Conservation (phyloP, 30 jellyfish, hydroid and myxozoan genomes). For the Nemopilema nomurai region DNA sequence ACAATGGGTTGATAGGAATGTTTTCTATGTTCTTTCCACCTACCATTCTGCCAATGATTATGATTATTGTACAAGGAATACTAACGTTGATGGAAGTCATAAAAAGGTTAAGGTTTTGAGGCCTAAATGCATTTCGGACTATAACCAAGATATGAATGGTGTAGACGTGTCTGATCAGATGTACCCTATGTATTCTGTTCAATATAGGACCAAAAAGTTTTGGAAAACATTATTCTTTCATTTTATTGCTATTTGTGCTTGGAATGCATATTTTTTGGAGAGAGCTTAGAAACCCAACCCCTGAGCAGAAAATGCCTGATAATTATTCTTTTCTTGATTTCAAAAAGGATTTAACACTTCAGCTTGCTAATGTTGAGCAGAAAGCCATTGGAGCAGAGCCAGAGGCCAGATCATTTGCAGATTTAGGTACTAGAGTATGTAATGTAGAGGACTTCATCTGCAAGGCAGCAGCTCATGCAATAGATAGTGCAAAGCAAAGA, state of each 20-base stretch:
- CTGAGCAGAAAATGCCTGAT: no score
- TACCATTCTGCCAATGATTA: constrained; percentile 6
- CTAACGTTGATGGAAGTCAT: constrained; percentile 1
- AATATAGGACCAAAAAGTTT: no score
- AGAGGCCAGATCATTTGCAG: background rate
- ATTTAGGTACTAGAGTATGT: background rate
- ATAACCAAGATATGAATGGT: no score
- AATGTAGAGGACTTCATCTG: background rate
- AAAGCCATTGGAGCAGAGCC: background rate
- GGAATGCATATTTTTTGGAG: no score
- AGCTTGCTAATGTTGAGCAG: background rate
- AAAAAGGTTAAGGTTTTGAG: constrained; percentile 8
- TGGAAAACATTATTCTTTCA: no score
- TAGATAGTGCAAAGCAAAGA: background rate
- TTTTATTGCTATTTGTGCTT: no score
- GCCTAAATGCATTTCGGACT: constrained; percentile 11
- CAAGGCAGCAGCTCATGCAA: background rate
- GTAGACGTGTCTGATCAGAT: no score
- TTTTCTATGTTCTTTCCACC: background rate
- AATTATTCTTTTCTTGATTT: background rate
- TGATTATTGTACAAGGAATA: constrained; percentile 4
- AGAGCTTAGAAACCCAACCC: no score
- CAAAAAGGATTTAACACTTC: background rate
- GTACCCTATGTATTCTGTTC: no score
- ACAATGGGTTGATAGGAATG: constrained; percentile 9